These are phyloP conservation scores for Caligus rogercresseyi DNA, from an alignment of 1,140 invertebrate species.

Conservation along the genomic window DNA sequence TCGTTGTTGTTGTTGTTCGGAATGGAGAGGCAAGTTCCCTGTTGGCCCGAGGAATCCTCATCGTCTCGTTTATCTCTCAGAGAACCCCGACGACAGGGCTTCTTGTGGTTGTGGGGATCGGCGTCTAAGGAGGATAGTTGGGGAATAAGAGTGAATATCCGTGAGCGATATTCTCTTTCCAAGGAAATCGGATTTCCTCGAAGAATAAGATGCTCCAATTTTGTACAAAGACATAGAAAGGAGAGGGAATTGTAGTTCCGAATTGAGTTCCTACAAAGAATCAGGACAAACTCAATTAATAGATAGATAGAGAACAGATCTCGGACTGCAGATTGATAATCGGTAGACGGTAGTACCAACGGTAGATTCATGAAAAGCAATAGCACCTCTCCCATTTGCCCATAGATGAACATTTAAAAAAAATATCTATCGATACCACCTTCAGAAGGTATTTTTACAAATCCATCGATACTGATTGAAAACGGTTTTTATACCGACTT, in stretches of 20 bases:
- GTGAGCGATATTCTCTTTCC: background rate
- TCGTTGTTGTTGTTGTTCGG: background rate
- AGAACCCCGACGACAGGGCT: background rate
- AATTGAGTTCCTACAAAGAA: background rate
- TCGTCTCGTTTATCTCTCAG: background rate
- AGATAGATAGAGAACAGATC: too few relatives aligned
- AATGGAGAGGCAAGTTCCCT: too few relatives aligned
- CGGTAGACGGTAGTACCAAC: too few relatives aligned
- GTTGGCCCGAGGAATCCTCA: background rate
- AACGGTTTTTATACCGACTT: too few relatives aligned
- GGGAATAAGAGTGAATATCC: background rate
- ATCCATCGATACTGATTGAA: too few relatives aligned
- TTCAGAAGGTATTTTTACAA: too few relatives aligned
- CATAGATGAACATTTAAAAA: too few relatives aligned
- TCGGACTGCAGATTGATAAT: too few relatives aligned
- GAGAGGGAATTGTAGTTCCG: background rate
- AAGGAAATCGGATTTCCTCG: conserved; percentile 3
- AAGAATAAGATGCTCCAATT: conserved; percentile 7
- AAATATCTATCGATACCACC: too few relatives aligned
- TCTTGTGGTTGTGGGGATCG: background rate
- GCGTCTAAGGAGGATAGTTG: background rate
- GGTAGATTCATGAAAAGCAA: too few relatives aligned
- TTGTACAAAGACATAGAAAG: conserved; percentile 10
- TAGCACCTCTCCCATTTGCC: too few relatives aligned
- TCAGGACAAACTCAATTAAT: too few relatives aligned